Evolutionary conservation across 2,888 invertebrate genomes (phyloP).

Genomic region (Papilio demoleus): DNA sequence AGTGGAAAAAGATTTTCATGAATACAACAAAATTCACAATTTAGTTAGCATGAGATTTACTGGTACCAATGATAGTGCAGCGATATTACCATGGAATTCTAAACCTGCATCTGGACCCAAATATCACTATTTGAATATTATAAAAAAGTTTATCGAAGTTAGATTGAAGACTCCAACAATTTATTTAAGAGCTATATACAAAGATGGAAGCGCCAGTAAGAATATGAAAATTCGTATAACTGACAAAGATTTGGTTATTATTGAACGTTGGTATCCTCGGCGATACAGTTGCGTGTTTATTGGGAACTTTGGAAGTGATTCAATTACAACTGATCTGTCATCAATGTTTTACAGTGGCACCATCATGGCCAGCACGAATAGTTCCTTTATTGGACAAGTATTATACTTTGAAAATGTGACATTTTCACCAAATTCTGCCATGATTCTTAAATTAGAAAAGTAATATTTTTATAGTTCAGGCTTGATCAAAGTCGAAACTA

Average conservation of each 20-base stretch:
- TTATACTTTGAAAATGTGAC: conserved; percentile 75
- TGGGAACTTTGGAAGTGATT: conserved; percentile 86
- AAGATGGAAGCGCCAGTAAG: conserved; percentile 84
- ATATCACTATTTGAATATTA: conserved; percentile 79
- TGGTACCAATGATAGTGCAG: conserved; percentile 63
- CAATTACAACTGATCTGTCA: conserved; percentile 88
- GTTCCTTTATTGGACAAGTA: conserved; percentile 65
- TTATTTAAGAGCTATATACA: conserved; percentile 88
- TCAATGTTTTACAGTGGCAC: conserved; percentile 89
- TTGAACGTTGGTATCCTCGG: conserved; percentile 91
- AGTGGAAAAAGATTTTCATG: conserved; percentile 77
- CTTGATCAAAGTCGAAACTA: not conserved
- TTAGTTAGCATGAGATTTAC: conserved; percentile 88
- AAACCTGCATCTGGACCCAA: conserved; percentile 75
- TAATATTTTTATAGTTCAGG: conserved; percentile 47
- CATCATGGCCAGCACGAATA: conserved; percentile 72
- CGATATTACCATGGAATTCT: conserved; percentile 86
- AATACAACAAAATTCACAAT: conserved; percentile 86
- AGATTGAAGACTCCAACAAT: conserved; percentile 87
- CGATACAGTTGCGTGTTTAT: conserved; percentile 90
- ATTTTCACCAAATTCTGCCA: conserved; percentile 73
- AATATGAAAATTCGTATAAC: conserved; percentile 88
- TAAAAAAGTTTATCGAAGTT: conserved; percentile 84
- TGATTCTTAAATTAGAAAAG: conserved; percentile 75
- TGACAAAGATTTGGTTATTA: conserved; percentile 86